These are phyloP conservation scores for Caenorhabditis drosophilae DNA, from an alignment of 2,888 invertebrate genomes.

Conservation along the genomic window DNA sequence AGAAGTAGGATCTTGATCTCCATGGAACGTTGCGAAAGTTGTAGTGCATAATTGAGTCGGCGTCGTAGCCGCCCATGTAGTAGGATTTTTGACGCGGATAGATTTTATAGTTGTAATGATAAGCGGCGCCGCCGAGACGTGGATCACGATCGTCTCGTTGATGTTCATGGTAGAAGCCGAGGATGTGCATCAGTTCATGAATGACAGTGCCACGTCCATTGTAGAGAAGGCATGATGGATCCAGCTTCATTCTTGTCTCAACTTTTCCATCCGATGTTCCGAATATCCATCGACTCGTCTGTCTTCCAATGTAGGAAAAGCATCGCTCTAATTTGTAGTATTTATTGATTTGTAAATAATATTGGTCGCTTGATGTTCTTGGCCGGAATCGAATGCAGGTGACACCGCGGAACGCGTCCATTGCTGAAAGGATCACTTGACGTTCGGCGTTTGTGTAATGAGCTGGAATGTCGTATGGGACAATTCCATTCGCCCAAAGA, in stretches of 20 bases:
- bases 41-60: slow-evolving; percentile 56
- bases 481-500: slow-evolving; percentile 45
- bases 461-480: slow-evolving; percentile 47
- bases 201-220: slow-evolving; percentile 50
- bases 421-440: slow-evolving; percentile 38
- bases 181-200: slow-evolving; percentile 53
- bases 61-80: slow-evolving; percentile 50
- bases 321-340: slow-evolving; percentile 46
- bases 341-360: slow-evolving; percentile 50
- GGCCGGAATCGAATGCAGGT: slow-evolving; percentile 50
- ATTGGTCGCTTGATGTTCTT: slow-evolving; percentile 26
- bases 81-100: slow-evolving; percentile 36
- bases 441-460: slow-evolving; percentile 42
- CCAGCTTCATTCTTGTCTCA: slow-evolving; percentile 51
- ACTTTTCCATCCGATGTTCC: slow-evolving; percentile 41
- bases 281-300: slow-evolving; percentile 39
- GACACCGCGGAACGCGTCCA: slow-evolving; percentile 43
- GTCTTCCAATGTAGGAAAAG: slow-evolving; percentile 50
- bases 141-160: slow-evolving; percentile 50
- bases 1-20: slow-evolving; percentile 36
- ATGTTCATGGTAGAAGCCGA: slow-evolving; percentile 54
- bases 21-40: slow-evolving; percentile 43
- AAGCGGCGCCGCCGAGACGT: slow-evolving; percentile 33
- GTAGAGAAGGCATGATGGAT: slow-evolving; percentile 41
- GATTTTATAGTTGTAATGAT: slow-evolving; percentile 51